Percentiles rank a stretch among this genome's conserved stretches.
Conservation (phyloP, 2,113 vertebrate species). For the Psettodes erumei region DNA sequence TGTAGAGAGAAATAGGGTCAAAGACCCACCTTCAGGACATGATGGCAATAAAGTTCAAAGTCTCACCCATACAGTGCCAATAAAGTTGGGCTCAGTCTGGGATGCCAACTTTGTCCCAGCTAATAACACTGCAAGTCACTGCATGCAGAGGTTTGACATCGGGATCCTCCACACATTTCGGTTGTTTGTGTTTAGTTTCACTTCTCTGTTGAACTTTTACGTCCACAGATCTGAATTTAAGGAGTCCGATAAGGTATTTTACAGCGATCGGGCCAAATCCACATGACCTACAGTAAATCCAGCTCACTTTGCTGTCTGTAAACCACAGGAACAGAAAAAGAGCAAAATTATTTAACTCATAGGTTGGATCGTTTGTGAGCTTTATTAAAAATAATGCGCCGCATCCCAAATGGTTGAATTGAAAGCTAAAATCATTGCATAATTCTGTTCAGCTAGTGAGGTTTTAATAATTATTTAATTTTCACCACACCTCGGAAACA, state of each 20-base stretch:
- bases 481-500: no score
- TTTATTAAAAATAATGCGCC: neutral
- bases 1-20: neutral
- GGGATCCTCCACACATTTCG: constrained; percentile 2
- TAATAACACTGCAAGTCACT: neutral
- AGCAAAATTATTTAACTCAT: neutral
- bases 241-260: neutral
- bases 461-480: neutral
- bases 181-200: neutral
- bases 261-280: neutral
- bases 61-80: constrained; percentile 1
- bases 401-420: neutral
- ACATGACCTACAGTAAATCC: neutral
- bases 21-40: neutral
- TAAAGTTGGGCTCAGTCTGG: constrained; percentile 5
- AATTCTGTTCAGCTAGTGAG: neutral
- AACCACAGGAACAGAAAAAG: neutral
- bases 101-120: neutral
- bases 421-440: neutral
- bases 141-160: neutral
- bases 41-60: constrained; percentile 44
- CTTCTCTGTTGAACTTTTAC: neutral
- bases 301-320: neutral
- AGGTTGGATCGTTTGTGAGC: neutral
- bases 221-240: neutral